Conservation (phyloP, 2,113 vertebrate species). For the Chitala chitala region DNA sequence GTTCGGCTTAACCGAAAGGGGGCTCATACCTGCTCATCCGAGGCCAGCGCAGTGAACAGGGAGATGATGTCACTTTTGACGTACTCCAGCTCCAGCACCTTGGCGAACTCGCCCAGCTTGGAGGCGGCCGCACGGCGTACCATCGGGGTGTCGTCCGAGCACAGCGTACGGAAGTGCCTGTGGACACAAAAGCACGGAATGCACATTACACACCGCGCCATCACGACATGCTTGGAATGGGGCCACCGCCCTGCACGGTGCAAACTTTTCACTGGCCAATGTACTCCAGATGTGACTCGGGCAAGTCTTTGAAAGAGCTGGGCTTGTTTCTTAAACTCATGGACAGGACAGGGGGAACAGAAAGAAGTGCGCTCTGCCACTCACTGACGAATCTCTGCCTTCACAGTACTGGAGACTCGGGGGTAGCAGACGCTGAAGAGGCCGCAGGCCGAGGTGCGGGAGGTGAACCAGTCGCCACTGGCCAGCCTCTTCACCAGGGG, state of each 20-base stretch:
- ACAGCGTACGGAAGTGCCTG: conserved; percentile 81
- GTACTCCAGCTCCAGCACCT: conserved; percentile 83
- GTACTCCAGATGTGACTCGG: too few species aligned
- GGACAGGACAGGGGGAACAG: background rate
- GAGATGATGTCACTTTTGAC: conserved; percentile 88
- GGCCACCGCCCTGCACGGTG: background rate
- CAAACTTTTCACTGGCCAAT: background rate
- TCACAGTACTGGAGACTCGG: conserved; percentile 75
- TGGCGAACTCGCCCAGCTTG: conserved; percentile 87
- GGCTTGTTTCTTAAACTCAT: background rate
- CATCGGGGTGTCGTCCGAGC: conserved; percentile 87
- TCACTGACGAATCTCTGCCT: conserved; percentile 85
- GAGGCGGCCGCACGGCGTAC: conserved; percentile 84
- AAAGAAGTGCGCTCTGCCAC: conserved; percentile 32
- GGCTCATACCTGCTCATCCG: conserved; percentile 78
- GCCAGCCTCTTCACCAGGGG: conserved; percentile 84
- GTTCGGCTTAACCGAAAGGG: background rate
- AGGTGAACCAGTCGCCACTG: conserved; percentile 88
- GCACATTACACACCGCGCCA: background rate
- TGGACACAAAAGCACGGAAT: background rate
- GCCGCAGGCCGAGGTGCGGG: conserved; percentile 82
- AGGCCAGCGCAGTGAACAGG: conserved; percentile 80
- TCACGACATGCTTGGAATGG: background rate
- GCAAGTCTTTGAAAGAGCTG: too few species aligned
- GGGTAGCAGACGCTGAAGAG: conserved; percentile 87